Percentiles rank a stretch among this genome's conserved stretches.
These are phyloP conservation scores for Drosophila fulvimacula DNA, from an alignment of 2,888 invertebrate species.

Conservation along the genomic window DNA sequence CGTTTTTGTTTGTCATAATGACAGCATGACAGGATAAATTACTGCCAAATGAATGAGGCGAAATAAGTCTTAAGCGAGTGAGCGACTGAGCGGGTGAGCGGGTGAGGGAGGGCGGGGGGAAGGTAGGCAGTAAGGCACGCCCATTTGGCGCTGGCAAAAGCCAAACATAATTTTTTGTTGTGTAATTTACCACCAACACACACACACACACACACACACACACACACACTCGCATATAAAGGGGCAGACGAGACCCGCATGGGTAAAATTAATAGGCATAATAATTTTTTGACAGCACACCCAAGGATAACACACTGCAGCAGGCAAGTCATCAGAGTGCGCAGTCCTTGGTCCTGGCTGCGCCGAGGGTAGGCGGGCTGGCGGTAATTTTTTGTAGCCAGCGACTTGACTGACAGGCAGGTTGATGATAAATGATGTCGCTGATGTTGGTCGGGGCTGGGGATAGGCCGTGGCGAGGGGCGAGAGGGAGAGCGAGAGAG, in stretches of 20 bases:
- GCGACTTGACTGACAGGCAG: constrained; percentile 81
- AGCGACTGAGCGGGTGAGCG: neutral
- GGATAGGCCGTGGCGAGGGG: neutral
- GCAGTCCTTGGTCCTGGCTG: constrained; percentile 22
- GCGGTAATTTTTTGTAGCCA: constrained; percentile 66
- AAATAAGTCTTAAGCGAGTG: constrained; percentile 75
- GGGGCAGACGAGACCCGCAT: constrained; percentile 63
- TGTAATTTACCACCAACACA: constrained; percentile 76
- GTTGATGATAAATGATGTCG: constrained; percentile 84
- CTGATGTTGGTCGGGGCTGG: constrained; percentile 64
- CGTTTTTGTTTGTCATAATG: constrained; percentile 79
- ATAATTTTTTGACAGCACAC: constrained; percentile 84
- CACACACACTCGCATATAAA: constrained; percentile 4
- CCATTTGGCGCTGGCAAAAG: constrained; percentile 77
- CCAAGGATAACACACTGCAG: constrained; percentile 81
- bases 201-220: constrained; percentile 8
- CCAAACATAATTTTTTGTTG: constrained; percentile 79
- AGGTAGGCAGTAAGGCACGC: constrained; percentile 58
- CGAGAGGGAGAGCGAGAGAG: too few relatives aligned
- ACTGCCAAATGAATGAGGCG: constrained; percentile 82
- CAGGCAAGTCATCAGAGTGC: constrained; percentile 70
- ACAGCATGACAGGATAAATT: constrained; percentile 85
- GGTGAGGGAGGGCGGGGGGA: neutral
- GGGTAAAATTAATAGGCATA: constrained; percentile 84
- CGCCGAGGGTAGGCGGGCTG: constrained; percentile 29